Evolutionary conservation across 2,113 vertebrate genomes (phyloP).

Genomic region (Gobius niger): DNA sequence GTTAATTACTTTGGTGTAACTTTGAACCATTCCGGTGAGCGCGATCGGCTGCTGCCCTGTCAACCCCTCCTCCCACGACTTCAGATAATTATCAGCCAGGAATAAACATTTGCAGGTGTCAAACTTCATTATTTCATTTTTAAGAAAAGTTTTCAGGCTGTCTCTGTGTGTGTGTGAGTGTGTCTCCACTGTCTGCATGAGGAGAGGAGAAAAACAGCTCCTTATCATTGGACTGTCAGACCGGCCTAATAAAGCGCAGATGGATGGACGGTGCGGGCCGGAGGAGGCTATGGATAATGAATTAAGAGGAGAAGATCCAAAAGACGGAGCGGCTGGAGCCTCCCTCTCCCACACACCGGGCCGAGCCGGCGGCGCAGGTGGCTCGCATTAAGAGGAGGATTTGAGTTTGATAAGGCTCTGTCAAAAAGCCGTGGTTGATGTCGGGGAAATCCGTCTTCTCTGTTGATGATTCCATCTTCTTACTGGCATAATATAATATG

Average conservation of each 20-base stretch:
- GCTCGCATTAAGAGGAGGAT: background rate
- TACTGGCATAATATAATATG: no score
- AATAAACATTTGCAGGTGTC: constrained; percentile 7
- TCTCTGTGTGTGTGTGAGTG: background rate
- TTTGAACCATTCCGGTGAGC: background rate
- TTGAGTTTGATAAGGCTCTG: background rate
- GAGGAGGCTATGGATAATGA: constrained; percentile 6
- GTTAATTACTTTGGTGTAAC: background rate
- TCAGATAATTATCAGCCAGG: background rate
- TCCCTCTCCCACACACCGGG: background rate
- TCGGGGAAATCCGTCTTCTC: background rate
- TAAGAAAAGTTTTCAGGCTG: background rate
- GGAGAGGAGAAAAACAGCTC: constrained; percentile 43
- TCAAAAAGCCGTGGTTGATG: background rate
- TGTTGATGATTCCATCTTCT: no score
- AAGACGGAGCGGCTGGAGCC: background rate
- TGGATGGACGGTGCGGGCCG: constrained; percentile 25
- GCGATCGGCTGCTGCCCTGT: background rate
- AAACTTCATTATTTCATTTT: constrained; percentile 2
- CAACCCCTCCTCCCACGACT: background rate
- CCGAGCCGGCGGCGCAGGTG: background rate
- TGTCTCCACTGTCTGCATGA: background rate
- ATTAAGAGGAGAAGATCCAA: background rate
- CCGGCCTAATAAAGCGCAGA: constrained; percentile 28
- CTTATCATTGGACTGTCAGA: constrained; percentile 50